Evolutionary conservation across 1,140 invertebrate species (phyloP), one percentile per base, ranked within the genome.

Genomic region (Papilio dardanus): DNA sequence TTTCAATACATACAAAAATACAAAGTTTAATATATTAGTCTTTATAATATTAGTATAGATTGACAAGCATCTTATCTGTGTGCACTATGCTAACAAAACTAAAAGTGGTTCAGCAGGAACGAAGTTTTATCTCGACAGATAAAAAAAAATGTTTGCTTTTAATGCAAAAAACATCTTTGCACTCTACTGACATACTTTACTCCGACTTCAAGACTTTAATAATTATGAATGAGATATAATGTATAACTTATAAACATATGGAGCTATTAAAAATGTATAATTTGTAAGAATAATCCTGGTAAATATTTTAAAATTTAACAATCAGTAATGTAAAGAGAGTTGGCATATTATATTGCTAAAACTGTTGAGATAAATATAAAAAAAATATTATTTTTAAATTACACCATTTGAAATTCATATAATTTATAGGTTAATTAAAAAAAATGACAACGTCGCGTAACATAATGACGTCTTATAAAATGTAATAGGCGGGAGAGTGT

Each of bases 401-500:
- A 24, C 30, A 28, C 4, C 28, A 24, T 3, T 24, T 19, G 37
- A 19, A 67, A 35, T 3, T 16, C 30, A 30, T 42, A 33, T 19
- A 21, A 40, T 69, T 69, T 42, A 40, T 24, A 16, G 33, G 37
- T 65, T 69, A 68, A 74, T 35, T 50, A 74, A 54, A 62, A 37
- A 58, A 67, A 74, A 80, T 81, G 79, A 83, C 74, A 66, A 21
- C 74, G 74, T 68, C 69, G 73, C 78, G 77, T 85, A 80, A 83
- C 77, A 88, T 87, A 85, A 86, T 82, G 78, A 78, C 71, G 79
- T 84, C 79, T 79, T 77, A 82, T 81, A 81, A 81, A 81, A 78
- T 46, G 46, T 35, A 81, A 83, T 79, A 81, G 79, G 82, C 85
- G 85, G 86, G 85, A 74, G 86, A 84, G 85, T 86, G n/a, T 90